Evolutionary conservation across 2,113 vertebrate species (phyloP).

Genomic region (Jacana jacana): DNA sequence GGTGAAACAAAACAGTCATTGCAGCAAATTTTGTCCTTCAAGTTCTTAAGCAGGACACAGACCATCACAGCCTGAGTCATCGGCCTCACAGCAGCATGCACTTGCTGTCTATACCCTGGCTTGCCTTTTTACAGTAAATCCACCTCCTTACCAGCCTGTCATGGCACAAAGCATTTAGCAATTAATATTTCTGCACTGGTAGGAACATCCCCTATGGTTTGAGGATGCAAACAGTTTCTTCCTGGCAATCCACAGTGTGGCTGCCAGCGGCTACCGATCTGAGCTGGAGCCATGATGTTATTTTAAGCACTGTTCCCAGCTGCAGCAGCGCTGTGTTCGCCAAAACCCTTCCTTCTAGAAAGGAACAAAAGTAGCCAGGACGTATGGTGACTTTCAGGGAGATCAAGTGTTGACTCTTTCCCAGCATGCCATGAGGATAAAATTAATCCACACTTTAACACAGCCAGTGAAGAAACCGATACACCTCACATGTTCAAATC

Average conservation of each 20-base stretch:
- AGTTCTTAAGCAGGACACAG: background rate
- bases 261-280: constrained; percentile 36
- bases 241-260: constrained; percentile 1
- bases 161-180: background rate
- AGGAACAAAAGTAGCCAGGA: background rate
- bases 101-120: background rate
- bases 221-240: constrained; percentile 5
- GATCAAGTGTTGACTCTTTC: background rate
- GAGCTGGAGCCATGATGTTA: background rate
- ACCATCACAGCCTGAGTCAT: constrained; percentile 3
- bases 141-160: background rate
- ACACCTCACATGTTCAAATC: background rate
- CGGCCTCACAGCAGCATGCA: background rate
- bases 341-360: constrained; percentile 8
- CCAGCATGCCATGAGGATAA: background rate
- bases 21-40: constrained; percentile 38
- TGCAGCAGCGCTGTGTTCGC: background rate
- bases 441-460: background rate
- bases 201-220: background rate
- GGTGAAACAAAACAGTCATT: background rate
- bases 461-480: background rate
- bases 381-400: background rate
- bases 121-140: background rate
- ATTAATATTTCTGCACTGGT: background rate
- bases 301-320: constrained; percentile 50